Base-by-base conservation (phyloP, 2,888 invertebrate genomes). In the Caenorhabditis sp. region DNA sequence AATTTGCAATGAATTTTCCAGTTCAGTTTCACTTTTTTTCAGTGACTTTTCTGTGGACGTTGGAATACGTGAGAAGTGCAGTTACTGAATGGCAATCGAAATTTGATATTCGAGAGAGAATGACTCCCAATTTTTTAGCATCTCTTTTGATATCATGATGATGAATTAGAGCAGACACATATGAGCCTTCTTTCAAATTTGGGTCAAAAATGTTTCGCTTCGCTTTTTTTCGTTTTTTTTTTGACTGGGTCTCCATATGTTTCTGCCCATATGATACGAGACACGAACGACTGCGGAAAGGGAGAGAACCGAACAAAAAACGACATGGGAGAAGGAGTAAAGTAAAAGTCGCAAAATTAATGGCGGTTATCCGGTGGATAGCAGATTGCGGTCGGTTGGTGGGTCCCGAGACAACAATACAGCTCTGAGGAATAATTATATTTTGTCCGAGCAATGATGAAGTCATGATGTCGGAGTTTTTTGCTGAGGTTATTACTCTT, bases 51-150 rank as follows among this genome's bases (percentile, higher is more conserved):
- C 47, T 28, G 71, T 71, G 62, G 53, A 24, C 47, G 44, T 26
- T 20, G 53, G 50, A 60, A 69, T 69, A 76, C 76, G 76, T 69
- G 69, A 62, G 69, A 69, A 69, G 62, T 35, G 35, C 47, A 62
- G 32, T 77, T 77, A 77, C 69, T 69, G 55, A 68, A 77, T 56
- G 69, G 18, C 55, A 69, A 69, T 50, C 70, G 78, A 79, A 79
- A 79, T 71, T 79, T 79, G 78, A 79, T 79, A 79, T 79, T 58
- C 70, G 70, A 79, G n/a, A n/a, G 78, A 79, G 78, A 79, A 76
- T 76, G 60, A 76, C 76, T 74, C 60, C 47, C 67, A 37, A 40
- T 40, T 67, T 76, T 76, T 74, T 20, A 51, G 40, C 64, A 35
- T 58, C 47, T 51, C 35, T 51, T 62, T 64, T 69, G 70, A 61